These are phyloP conservation scores for Petroica traversi DNA, from an alignment of 2,113 vertebrate species.

Conservation along the genomic window DNA sequence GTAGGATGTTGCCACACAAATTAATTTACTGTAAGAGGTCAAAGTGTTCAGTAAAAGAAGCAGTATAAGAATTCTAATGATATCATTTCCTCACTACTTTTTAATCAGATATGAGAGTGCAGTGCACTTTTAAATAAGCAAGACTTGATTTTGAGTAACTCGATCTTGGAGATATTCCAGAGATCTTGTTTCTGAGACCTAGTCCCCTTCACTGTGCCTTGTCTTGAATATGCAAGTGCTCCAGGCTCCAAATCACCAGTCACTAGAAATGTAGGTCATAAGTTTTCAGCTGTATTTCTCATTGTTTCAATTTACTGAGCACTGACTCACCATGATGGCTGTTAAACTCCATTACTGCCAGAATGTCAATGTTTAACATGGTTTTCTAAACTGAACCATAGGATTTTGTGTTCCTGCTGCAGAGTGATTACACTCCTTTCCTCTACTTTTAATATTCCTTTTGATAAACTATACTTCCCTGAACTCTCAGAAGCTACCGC, in stretches of 20 bases:
- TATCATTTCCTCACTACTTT: not conserved
- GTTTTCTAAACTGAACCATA: conserved; percentile 27
- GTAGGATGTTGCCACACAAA: not conserved
- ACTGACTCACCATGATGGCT: not conserved
- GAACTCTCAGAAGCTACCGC: not conserved
- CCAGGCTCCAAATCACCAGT: not conserved
- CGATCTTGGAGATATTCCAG: not conserved
- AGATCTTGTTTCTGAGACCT: not conserved
- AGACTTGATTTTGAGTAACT: not conserved
- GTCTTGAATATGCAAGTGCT: not conserved
- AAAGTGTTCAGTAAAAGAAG: not conserved
- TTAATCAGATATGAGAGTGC: not conserved
- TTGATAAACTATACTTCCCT: conserved; percentile 29
- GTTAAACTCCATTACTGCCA: not conserved
- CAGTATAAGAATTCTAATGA: not conserved
- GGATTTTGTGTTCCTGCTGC: conserved; percentile 9
- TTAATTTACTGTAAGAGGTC: not conserved
- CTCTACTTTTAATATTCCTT: conserved; percentile 42
- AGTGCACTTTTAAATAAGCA: not conserved
- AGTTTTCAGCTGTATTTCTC: not conserved
- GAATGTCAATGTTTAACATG: not conserved
- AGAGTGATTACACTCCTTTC: not conserved
- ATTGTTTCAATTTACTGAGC: not conserved
- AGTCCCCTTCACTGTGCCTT: not conserved
- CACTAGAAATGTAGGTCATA: not conserved